Percentiles rank a stretch among this genome's conserved stretches.
phyloP scores from a whole-genome alignment of 1,140 invertebrate genomes.

The Lasioglossum baleicum region DNA sequence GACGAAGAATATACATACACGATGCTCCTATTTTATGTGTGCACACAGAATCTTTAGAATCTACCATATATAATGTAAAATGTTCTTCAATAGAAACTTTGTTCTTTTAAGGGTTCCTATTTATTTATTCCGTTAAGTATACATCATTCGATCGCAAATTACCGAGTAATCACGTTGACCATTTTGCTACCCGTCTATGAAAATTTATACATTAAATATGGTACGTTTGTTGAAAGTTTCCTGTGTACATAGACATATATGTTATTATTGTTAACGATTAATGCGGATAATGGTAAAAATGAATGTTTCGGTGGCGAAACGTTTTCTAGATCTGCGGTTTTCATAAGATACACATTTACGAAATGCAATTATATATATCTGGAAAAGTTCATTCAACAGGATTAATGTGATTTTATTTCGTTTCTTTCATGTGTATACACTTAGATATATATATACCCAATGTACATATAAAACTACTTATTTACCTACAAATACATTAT shows the following conservation, averaged over 20 bases:
- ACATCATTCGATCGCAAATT: not conserved
- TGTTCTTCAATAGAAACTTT: not conserved
- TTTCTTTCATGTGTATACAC: conserved; percentile 24
- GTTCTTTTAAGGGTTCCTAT: not conserved
- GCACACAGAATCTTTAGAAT: not conserved
- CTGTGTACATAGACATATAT: conserved; percentile 8
- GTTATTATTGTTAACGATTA: not conserved
- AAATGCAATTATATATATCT: not conserved
- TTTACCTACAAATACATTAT: conserved; percentile 34
- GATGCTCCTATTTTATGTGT: not conserved
- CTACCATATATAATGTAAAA: not conserved
- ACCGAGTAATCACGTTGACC: not conserved
- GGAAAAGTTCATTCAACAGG: conserved; percentile 37
- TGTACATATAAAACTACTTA: conserved; percentile 40
- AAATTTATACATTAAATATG: not conserved
- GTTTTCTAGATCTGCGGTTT: conserved; percentile 47
- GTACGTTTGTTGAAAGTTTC: not conserved
- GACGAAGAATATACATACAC: not conserved
- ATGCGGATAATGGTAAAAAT: not conserved
- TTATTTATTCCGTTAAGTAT: not conserved
- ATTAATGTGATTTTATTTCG: conserved; percentile 52
- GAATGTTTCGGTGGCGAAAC: conserved; percentile 36
- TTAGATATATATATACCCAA: conserved; percentile 20
- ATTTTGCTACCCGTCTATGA: not conserved
- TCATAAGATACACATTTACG: conserved; percentile 35